Evolutionary conservation across 2,113 vertebrate genomes (phyloP).

Genomic region (Cettia cetti): DNA sequence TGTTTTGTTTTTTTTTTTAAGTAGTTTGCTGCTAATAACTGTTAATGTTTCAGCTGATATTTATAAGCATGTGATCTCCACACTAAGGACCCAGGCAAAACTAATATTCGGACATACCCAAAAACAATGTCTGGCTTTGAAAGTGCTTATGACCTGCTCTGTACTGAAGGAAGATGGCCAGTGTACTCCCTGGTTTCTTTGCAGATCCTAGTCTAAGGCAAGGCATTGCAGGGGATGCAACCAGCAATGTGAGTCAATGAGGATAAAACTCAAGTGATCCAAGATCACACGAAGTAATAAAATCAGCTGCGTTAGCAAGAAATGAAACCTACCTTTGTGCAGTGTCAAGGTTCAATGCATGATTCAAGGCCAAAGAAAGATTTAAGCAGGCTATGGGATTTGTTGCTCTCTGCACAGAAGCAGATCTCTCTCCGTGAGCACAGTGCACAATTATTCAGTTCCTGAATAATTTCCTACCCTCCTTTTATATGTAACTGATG

Average conservation of each 20-base stretch:
- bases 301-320: background rate
- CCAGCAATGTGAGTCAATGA: background rate
- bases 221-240: background rate
- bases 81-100: background rate
- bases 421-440: background rate
- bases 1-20: background rate
- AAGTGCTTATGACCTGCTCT: background rate
- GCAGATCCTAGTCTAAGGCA: background rate
- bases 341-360: background rate
- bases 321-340: background rate
- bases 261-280: background rate
- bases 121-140: background rate
- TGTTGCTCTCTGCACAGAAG: background rate
- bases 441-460: background rate
- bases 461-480: background rate
- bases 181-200: background rate
- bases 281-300: background rate
- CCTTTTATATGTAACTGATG: background rate
- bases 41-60: background rate
- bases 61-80: background rate
- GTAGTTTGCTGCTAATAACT: constrained; percentile 5
- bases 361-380: background rate
- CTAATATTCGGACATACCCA: background rate
- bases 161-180: background rate
- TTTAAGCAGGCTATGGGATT: background rate